phyloP scores from a whole-genome alignment of 2,888 invertebrate genomes.

The Heliconius ismenius region DNA sequence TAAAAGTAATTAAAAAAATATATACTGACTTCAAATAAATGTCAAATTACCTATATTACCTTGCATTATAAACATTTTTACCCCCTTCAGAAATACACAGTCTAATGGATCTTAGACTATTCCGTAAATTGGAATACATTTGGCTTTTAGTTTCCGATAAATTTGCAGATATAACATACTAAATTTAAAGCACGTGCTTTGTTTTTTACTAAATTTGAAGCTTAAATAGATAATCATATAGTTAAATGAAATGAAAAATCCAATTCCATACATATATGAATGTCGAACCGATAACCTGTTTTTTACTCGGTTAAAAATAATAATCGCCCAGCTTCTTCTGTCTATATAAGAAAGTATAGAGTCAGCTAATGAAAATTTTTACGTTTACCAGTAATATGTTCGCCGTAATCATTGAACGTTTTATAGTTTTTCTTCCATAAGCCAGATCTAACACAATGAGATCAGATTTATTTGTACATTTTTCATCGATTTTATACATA shows the following conservation, averaged over 20 bases:
- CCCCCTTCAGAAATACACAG: no score
- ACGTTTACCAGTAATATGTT: slow-evolving; percentile 19
- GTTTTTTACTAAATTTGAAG: no score
- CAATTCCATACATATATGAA: background rate
- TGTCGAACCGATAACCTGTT: background rate
- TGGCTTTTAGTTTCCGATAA: background rate
- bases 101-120: no score
- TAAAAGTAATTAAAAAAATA: no score
- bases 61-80: no score
- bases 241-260: no score
- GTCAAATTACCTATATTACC: no score
- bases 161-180: background rate
- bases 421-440: slow-evolving; percentile 30
- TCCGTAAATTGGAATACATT: background rate
- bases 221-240: background rate
- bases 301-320: background rate
- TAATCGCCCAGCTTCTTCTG: background rate
- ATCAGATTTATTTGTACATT: slow-evolving; percentile 11
- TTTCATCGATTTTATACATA: background rate
- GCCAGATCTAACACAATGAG: slow-evolving; percentile 31
- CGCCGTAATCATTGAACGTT: slow-evolving; percentile 22
- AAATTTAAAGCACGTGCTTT: background rate
- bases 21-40: no score
- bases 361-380: slow-evolving; percentile 6
- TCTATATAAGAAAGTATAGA: slow-evolving; percentile 8